Base-by-base conservation (phyloP, 2,113 vertebrate species). In the Elanus axillaris region DNA sequence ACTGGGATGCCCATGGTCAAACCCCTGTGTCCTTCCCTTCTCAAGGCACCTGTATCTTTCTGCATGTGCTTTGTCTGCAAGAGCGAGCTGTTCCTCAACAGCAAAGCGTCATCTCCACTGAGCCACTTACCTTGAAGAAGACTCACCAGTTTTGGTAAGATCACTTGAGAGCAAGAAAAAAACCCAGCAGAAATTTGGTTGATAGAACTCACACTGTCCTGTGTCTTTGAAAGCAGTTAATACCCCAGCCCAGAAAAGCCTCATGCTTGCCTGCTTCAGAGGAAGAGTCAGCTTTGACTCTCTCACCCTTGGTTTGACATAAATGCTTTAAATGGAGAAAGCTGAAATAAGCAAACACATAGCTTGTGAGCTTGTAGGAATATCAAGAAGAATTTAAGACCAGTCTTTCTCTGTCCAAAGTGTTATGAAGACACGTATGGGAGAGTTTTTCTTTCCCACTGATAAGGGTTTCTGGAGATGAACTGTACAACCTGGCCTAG, bases 1-100 rank as follows among this genome's bases (percentile, higher is more conserved):
- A 12, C 29, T 34, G n/a, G 8, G 29, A 26, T 6, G 12, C 20
- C 45, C 47, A 10, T 0, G 31, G 56, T 42, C 53, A 86, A 67
- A 59, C 6, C 11, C 55, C 79, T 20, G 22, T 12, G n/a, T n/a
- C 62, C 59, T 32, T 45, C 31, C 40, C 29, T 43, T 40, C 71
- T 31, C 4, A 2, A 40, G 63, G 59, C 75, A 90, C 17, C 45
- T 53, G 4, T 5, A 12, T 16, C 36, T 42, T 64, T 42, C 55
- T 43, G 17, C 22, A 0, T 0, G 16, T 5, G 20, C 45, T 45
- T 25, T 48, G 34, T 17, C 42, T 48, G 59, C 1, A 5, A 47
- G 45, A 25, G 10, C 1, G 10, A 18, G 14, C 38, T 64, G 32
- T 58, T 72, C 29, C 47, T 58, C 36, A 23, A 32, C 12, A 64